A percentile compares a stretch with the other conserved stretches of the same genome.
Conservation (phyloP, 2,113 vertebrate species). For the Zapornia atra region DNA sequence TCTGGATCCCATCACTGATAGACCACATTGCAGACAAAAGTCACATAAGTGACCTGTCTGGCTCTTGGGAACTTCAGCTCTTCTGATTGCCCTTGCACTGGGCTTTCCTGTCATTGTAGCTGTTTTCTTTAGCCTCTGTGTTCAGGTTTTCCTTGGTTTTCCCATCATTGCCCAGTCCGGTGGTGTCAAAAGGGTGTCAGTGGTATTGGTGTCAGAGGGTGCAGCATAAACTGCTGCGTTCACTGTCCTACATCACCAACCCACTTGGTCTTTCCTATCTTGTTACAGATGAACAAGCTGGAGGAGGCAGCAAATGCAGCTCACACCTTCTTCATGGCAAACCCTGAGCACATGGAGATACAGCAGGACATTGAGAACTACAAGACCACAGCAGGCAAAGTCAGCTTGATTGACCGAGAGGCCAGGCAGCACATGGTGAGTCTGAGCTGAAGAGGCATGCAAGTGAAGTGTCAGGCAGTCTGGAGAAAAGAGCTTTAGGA, state of each 20-base stretch:
- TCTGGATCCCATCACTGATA: background rate
- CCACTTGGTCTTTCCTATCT: background rate
- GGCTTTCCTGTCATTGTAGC: background rate
- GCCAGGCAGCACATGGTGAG: slow-evolving; percentile 87
- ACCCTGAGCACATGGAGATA: slow-evolving; percentile 96
- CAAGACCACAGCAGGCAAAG: slow-evolving; percentile 76
- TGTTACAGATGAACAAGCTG: slow-evolving; percentile 83
- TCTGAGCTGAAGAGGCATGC: background rate
- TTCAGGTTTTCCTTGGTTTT: background rate
- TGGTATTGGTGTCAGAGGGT: background rate
- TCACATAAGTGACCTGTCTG: background rate
- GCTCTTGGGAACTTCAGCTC: background rate
- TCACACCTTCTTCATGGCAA: slow-evolving; percentile 96
- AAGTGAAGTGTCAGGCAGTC: background rate
- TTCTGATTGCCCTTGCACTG: background rate
- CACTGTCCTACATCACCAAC: background rate
- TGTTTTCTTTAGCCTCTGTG: background rate
- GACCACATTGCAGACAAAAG: background rate
- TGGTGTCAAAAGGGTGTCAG: background rate
- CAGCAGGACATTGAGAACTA: slow-evolving; percentile 89
- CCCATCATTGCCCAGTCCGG: background rate
- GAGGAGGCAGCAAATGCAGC: slow-evolving; percentile 91
- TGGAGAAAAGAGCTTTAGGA: background rate
- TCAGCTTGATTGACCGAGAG: slow-evolving; percentile 84
- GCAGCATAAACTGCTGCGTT: background rate